phyloP scores from a whole-genome alignment of 2,113 vertebrate genomes.

The Urocynchramus pylzowi region DNA sequence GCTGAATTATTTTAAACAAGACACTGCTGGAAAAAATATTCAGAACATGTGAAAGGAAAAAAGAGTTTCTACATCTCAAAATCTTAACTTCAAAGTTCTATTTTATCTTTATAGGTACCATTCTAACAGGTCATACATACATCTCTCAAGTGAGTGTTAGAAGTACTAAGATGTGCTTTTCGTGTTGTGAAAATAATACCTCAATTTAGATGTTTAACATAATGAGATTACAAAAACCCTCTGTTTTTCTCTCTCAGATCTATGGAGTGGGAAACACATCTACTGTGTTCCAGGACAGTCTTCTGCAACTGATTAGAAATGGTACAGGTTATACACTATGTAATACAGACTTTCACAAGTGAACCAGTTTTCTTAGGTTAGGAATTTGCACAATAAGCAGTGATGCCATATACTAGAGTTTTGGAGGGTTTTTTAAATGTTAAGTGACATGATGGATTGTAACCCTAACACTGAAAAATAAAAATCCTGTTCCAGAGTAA shows the following conservation, averaged over 20 bases:
- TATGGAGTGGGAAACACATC: neutral
- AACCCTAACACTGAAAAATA: neutral
- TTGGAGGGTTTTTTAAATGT: fast-evolving
- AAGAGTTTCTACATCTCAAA: neutral
- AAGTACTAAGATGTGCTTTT: neutral
- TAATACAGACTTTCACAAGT: neutral
- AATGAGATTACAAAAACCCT: neutral
- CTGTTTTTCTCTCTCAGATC: neutral
- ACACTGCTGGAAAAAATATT: neutral
- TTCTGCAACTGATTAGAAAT: neutral
- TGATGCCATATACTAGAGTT: neutral
- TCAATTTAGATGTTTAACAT: neutral
- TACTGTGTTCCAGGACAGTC: neutral
- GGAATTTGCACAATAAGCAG: neutral
- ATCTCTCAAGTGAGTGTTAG: neutral
- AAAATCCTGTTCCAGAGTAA: neutral
- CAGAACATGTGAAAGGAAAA: neutral
- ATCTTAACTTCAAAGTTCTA: neutral
- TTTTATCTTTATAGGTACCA: neutral
- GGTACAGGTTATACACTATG: neutral
- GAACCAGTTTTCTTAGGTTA: neutral
- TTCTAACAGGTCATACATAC: neutral
- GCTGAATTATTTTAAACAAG: neutral
- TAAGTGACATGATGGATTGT: neutral
- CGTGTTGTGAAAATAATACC: neutral